phyloP scores from a whole-genome alignment of 2,113 vertebrate species.

The Microcebus murinus region DNA sequence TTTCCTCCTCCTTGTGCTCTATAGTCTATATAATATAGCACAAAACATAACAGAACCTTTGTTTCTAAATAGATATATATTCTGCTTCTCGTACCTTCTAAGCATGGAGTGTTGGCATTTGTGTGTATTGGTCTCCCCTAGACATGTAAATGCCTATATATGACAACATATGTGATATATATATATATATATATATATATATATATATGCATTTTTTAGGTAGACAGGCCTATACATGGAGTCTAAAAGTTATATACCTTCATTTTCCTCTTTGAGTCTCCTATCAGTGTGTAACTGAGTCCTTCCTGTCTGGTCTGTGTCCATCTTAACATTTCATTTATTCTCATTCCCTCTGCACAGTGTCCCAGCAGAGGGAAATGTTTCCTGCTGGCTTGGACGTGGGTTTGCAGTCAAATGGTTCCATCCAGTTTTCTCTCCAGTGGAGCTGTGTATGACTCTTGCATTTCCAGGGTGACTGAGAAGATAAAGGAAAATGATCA shows the following conservation, averaged over 20 bases:
- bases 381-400: not conserved
- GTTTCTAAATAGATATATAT: not conserved
- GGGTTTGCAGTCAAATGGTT: not conserved
- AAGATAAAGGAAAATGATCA: not conserved
- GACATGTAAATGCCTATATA: not conserved
- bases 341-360: not conserved
- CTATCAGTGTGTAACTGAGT: not conserved
- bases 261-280: not conserved
- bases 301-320: not conserved
- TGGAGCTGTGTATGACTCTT: not conserved
- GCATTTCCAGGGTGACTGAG: not conserved
- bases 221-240: not conserved
- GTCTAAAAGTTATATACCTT: conserved; percentile 7
- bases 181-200: not conserved
- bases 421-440: not conserved
- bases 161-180: not conserved
- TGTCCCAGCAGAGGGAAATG: not conserved
- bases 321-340: not conserved
- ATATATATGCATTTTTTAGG: not conserved
- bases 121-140: not conserved
- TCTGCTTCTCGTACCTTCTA: not conserved
- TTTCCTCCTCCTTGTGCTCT: not conserved
- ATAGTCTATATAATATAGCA: not conserved
- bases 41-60: not conserved
- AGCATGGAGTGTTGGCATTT: not conserved